These are phyloP conservation scores for Sitophilus oryzae DNA, from an alignment of 1,140 invertebrate species.

Conservation along the genomic window DNA sequence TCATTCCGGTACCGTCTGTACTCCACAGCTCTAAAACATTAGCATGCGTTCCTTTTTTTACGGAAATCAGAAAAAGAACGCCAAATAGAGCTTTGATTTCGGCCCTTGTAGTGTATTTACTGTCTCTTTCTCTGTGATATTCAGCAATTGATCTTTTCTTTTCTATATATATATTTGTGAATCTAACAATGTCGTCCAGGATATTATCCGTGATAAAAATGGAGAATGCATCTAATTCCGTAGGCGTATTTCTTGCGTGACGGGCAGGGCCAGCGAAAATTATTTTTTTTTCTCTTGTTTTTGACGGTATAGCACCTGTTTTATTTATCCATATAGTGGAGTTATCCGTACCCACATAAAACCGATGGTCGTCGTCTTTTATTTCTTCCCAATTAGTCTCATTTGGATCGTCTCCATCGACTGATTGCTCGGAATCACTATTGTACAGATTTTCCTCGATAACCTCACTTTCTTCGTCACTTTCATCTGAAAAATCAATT, in stretches of 20 bases:
- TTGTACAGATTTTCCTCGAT: conserved; percentile 9
- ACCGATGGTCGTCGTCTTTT: conserved; percentile 2
- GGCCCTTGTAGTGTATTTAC: conserved; percentile 10
- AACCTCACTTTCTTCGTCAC: conserved; percentile 8
- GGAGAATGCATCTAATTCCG: neutral
- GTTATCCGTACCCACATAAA: conserved; percentile 17
- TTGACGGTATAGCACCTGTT: neutral
- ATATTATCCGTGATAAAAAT: conserved; percentile 9
- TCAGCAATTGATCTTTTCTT: conserved; percentile 1
- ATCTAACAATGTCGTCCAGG: conserved; percentile 6
- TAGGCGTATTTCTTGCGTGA: conserved; percentile 3
- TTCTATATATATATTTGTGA: conserved; percentile 20
- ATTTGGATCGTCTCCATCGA: conserved; percentile 7
- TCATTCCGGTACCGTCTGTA: conserved; percentile 37
- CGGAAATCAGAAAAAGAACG: conserved; percentile 1
- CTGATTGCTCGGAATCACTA: conserved; percentile 14
- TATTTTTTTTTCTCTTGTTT: conserved; percentile 11
- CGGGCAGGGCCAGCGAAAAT: conserved; percentile 3
- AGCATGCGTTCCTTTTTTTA: conserved; percentile 21
- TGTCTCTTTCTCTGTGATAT: conserved; percentile 17
- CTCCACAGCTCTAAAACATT: conserved; percentile 33
- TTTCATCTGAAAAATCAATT: conserved; percentile 1
- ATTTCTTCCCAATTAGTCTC: neutral
- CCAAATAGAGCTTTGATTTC: conserved; percentile 10
- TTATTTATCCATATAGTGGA: conserved; percentile 14